Evolutionary conservation across 2,888 invertebrate species (phyloP).

Genomic region (Habroteleia sp.): DNA sequence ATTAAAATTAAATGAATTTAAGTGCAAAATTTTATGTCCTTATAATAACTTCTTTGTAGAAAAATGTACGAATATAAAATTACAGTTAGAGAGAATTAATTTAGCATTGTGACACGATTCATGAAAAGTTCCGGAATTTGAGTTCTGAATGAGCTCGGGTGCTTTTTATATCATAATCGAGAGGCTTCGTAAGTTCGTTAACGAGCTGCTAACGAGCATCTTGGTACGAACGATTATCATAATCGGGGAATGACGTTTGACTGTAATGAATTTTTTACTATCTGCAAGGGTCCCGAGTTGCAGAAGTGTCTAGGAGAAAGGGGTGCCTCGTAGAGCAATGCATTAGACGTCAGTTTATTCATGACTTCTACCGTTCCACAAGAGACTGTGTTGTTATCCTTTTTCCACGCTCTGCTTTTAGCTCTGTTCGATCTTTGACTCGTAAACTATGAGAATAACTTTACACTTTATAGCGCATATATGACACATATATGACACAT

Average conservation of each 20-base stretch:
- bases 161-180: constrained; percentile 46
- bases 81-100: constrained; percentile 9
- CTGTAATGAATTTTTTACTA: constrained; percentile 32
- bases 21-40: too few relatives aligned
- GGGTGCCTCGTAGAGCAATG: constrained; percentile 25
- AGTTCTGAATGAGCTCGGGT: constrained; percentile 7
- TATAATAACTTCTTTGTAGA: too few relatives aligned
- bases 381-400: constrained; percentile 18
- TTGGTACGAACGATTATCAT: constrained; percentile 53
- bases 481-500: too few relatives aligned
- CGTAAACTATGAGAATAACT: too few relatives aligned
- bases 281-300: constrained; percentile 10
- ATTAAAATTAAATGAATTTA: too few relatives aligned
- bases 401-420: too few relatives aligned
- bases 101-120: constrained; percentile 8
- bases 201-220: constrained; percentile 55
- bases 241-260: constrained; percentile 49
- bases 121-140: constrained; percentile 30
- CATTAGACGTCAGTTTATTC: constrained; percentile 49
- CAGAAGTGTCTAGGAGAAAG: constrained; percentile 20
- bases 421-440: too few relatives aligned
- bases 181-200: constrained; percentile 35
- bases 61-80: too few relatives aligned
- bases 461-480: too few relatives aligned
- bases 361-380: constrained; percentile 44